These are phyloP conservation scores for Pseudomyrmex sp. DNA, from an alignment of 1,140 invertebrate species.

Conservation along the genomic window DNA sequence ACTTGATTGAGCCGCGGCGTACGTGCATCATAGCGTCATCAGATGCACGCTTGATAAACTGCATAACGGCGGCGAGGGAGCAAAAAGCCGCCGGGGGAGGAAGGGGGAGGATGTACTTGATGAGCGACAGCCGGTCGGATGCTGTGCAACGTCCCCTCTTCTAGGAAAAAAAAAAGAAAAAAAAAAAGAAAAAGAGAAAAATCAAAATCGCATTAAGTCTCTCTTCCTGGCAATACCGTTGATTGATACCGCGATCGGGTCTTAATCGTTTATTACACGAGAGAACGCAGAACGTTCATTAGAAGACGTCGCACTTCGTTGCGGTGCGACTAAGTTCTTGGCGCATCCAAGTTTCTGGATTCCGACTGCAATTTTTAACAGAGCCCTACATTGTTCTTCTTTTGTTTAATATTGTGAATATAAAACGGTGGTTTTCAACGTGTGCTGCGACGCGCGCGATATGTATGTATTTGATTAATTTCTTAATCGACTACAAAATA, in stretches of 20 bases:
- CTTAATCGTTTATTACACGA: constrained; percentile 33
- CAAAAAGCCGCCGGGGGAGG: constrained; percentile 60
- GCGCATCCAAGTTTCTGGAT: background rate
- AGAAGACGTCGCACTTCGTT: background rate
- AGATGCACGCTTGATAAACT: constrained; percentile 73
- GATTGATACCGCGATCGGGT: constrained; percentile 51
- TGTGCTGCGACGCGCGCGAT: background rate
- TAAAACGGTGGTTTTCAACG: constrained; percentile 4
- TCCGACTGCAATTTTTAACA: background rate
- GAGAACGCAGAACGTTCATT: background rate
- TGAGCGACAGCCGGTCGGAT: constrained; percentile 72
- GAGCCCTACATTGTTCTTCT: background rate
- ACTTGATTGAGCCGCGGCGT: constrained; percentile 64
- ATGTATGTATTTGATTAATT: background rate
- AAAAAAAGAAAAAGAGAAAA: constrained; percentile 43
- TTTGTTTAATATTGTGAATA: background rate
- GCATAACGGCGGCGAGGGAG: constrained; percentile 62
- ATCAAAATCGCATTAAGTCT: constrained; percentile 45
- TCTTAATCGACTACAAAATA: background rate
- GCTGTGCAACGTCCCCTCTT: constrained; percentile 60
- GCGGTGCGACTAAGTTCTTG: background rate
- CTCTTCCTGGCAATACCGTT: constrained; percentile 26
- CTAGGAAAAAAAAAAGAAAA: background rate
- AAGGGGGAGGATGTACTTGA: constrained; percentile 47
- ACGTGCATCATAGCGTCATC: constrained; percentile 53